Evolutionary conservation across 2,888 invertebrate species (phyloP).

Genomic region (Craniophora ligustri): DNA sequence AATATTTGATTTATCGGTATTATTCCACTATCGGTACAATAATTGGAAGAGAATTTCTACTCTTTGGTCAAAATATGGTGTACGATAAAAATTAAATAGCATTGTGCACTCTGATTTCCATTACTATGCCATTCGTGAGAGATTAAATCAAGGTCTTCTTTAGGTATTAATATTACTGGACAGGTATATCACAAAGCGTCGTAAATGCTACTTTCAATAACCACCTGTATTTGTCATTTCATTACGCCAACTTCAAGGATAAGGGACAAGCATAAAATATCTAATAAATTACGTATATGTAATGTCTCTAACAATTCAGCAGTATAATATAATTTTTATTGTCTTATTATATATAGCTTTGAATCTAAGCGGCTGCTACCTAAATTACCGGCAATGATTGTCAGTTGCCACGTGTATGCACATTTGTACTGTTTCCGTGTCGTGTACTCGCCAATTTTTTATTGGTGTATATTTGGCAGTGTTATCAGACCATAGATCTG

Average conservation of each 20-base stretch:
- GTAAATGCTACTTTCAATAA: no score
- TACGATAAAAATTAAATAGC: no score
- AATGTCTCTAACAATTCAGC: slow-evolving; percentile 15
- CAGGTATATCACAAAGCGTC: no score
- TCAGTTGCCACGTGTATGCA: slow-evolving; percentile 37
- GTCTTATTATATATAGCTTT: slow-evolving; percentile 18
- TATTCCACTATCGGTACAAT: slow-evolving; percentile 4
- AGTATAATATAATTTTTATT: slow-evolving; percentile 24
- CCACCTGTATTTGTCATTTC: no score
- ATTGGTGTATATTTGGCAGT: slow-evolving; percentile 65
- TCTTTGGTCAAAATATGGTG: no score
- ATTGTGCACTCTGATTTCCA: no score
- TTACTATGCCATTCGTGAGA: no score
- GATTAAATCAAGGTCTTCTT: no score
- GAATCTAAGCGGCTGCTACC: slow-evolving; percentile 11
- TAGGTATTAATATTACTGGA: no score
- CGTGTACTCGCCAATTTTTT: slow-evolving; percentile 50
- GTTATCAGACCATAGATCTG: slow-evolving; percentile 69
- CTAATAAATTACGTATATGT: slow-evolving; percentile 9
- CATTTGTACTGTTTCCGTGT: slow-evolving; percentile 44
- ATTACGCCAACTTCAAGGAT: slow-evolving; percentile 9
- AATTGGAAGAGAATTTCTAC: neutral
- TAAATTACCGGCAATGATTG: slow-evolving; percentile 25
- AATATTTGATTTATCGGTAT: slow-evolving; percentile 3
- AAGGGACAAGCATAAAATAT: slow-evolving; percentile 7